These are phyloP conservation scores for Xenotilapia caudafasciata DNA, from an alignment of 2,113 vertebrate genomes.

Conservation along the genomic window DNA sequence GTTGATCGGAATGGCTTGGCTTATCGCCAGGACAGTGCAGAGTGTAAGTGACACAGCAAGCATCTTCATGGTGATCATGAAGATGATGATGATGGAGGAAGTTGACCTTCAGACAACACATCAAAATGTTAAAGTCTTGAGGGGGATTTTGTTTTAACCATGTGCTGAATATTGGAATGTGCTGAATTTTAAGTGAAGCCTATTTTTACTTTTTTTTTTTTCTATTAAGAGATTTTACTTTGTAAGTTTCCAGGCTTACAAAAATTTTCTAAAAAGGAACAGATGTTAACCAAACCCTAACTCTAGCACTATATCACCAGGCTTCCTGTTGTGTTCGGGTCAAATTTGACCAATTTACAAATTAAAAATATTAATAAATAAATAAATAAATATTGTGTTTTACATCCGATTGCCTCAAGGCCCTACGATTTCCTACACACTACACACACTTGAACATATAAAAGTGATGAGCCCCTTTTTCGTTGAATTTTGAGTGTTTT, in stretches of 20 bases:
- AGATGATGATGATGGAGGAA: not conserved
- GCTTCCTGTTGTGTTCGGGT: not conserved
- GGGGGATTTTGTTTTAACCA: not conserved
- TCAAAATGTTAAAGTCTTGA: not conserved
- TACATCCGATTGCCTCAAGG: not conserved
- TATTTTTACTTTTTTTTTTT: not conserved
- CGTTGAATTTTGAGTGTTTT: not conserved
- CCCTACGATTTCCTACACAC: not conserved
- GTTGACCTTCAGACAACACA: not conserved
- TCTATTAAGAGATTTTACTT: not conserved
- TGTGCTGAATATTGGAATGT: not conserved
- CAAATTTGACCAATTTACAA: not conserved
- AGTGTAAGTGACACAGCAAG: not conserved
- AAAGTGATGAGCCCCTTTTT: not conserved
- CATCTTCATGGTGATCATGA: not conserved
- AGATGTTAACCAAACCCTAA: not conserved
- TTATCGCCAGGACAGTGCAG: not conserved
- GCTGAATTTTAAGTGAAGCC: not conserved
- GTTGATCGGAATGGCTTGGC: rapidly evolving
- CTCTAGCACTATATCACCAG: not conserved
- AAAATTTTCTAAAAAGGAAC: not conserved
- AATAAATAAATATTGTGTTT: not conserved
- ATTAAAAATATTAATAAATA: not conserved
- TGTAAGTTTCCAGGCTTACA: not conserved
- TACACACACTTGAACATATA: not conserved